Conservation (phyloP, 2,113 vertebrate species). For the Corythaixoides concolor region DNA sequence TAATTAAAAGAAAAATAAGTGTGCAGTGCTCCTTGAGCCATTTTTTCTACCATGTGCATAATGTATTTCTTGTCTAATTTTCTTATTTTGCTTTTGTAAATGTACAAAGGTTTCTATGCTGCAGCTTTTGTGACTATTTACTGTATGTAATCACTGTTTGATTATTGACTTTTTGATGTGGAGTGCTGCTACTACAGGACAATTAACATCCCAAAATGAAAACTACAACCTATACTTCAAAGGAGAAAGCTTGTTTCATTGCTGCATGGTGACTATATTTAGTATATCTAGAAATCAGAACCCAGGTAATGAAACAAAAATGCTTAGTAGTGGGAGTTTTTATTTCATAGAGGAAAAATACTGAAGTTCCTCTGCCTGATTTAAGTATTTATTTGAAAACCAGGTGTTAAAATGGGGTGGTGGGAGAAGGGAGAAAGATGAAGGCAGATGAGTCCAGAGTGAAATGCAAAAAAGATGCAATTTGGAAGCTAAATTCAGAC, state of each 20-base stretch:
- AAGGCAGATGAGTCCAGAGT: neutral
- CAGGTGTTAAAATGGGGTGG: neutral
- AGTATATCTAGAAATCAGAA: neutral
- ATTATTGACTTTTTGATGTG: neutral
- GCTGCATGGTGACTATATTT: neutral
- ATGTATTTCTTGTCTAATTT: neutral
- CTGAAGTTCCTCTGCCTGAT: neutral
- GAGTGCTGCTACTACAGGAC: constrained; percentile 8
- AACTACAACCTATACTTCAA: neutral
- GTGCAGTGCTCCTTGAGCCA: constrained; percentile 35
- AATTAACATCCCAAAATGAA: neutral
- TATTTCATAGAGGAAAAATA: neutral
- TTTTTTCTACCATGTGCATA: neutral
- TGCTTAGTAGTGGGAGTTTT: neutral
- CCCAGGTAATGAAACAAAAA: neutral
- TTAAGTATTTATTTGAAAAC: neutral
- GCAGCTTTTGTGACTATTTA: constrained; percentile 8
- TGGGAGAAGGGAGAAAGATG: neutral
- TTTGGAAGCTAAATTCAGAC: neutral
- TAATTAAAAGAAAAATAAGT: constrained; percentile 10
- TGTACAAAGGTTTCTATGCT: neutral
- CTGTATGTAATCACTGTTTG: neutral
- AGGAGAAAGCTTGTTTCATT: neutral
- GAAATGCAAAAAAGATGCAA: neutral
- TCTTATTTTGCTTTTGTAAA: constrained; percentile 3